Base-by-base conservation (phyloP, 2,888 invertebrate genomes). In the Lasioglossum lativentre region DNA sequence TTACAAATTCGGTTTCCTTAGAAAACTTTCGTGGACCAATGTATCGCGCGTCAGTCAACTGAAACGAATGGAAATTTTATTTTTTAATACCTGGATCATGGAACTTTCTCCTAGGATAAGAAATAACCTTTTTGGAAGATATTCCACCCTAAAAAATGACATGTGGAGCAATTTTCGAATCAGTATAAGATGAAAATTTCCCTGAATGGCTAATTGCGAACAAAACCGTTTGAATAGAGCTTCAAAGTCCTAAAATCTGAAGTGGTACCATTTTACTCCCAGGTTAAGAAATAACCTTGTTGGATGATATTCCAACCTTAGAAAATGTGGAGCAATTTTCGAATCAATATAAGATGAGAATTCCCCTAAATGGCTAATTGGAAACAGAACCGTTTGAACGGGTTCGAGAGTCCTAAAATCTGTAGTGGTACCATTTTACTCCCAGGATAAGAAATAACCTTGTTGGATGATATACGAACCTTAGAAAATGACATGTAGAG, bases 381-480 rank as follows among this genome's bases (percentile, higher is more conserved):
- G 4, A 45, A 0, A 45, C 14, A 16, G 5, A 45, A 45, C 5
- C 1, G 4, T 45, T 45, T 16, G 16, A 45, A 45, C n/a, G n/a
- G n/a, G n/a, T n/a, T 16, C n/a, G 4, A 16, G 45, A 45, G 4
- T 45, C 16, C 45, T 45, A 16, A 45, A 45, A 45, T 45, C 16
- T 45, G 14, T 4, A 14, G 42, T n/a, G n/a, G n/a, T n/a, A n/a
- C n/a, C n/a, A n/a, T n/a, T n/a, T n/a, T n/a, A n/a, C 8, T 52
- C 23, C 23, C 23, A 3, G 0, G 23, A 10, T 10, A 3, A n/a
- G 52, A 10, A n/a, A 52, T 52, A 10, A 52, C 47, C 2, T 52
- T 8, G 6, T 3, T n/a, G 3, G 1, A n/a, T 0, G 0, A 52
- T n/a, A 52, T n/a, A n/a, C 52, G 0, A 23, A n/a, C 8, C 23